These are phyloP conservation scores for Pampusana beccarii DNA, from an alignment of 2,113 vertebrate species.

Conservation along the genomic window DNA sequence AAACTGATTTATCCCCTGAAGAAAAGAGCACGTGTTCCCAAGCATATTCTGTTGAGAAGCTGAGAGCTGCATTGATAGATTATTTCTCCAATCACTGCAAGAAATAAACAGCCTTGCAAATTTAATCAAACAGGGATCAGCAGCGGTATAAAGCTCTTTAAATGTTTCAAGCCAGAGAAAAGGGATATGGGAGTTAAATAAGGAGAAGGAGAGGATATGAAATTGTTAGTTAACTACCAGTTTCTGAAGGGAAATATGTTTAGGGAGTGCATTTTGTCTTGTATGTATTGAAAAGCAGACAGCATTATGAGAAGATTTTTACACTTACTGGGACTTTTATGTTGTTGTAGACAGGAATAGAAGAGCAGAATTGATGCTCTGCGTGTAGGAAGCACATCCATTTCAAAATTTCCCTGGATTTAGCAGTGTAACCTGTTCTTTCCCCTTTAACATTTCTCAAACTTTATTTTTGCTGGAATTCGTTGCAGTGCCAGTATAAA, in stretches of 20 bases:
- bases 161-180: background rate
- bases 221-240: slow-evolving; percentile 18
- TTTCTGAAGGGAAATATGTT: slow-evolving; percentile 35
- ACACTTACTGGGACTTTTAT: slow-evolving; percentile 43
- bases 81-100: slow-evolving; percentile 2
- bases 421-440: slow-evolving; percentile 38
- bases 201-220: background rate
- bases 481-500: background rate
- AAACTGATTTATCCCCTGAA: background rate
- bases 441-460: slow-evolving; percentile 50
- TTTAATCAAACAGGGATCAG: background rate
- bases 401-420: slow-evolving; percentile 3
- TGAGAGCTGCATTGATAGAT: background rate
- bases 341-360: slow-evolving; percentile 44
- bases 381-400: slow-evolving; percentile 6
- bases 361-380: slow-evolving; percentile 19
- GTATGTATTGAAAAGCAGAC: slow-evolving; percentile 38
- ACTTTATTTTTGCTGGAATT: slow-evolving; percentile 28
- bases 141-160: background rate
- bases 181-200: background rate
- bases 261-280: slow-evolving; percentile 50
- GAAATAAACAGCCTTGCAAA: background rate
- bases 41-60: background rate
- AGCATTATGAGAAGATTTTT: slow-evolving; percentile 49
- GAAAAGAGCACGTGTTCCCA: background rate